These are phyloP conservation scores for Papilio machaon DNA, from an alignment of 1,140 invertebrate genomes.

Conservation along the genomic window DNA sequence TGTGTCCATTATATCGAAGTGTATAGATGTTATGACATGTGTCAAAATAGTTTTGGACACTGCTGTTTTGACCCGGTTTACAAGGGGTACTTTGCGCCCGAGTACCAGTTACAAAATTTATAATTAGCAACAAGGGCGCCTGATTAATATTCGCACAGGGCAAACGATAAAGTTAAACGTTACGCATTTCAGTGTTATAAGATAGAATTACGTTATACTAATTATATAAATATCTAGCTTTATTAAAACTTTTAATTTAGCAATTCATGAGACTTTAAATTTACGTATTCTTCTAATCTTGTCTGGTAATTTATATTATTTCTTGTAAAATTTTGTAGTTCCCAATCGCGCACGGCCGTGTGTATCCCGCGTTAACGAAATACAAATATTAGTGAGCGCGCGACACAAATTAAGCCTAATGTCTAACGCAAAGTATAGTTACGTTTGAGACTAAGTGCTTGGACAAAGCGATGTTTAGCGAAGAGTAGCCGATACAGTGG, in stretches of 20 bases:
- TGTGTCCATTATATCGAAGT: not conserved
- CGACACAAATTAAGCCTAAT: conserved; percentile 81
- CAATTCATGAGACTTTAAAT: no score
- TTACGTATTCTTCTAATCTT: no score
- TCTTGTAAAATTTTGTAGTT: conserved; percentile 28
- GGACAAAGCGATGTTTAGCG: conserved; percentile 70
- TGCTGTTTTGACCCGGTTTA: no score
- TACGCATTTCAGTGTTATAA: no score
- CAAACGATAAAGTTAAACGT: no score
- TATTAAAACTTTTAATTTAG: no score
- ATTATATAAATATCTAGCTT: no score
- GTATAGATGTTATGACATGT: not conserved
- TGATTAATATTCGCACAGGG: no score
- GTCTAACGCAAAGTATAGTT: conserved; percentile 75
- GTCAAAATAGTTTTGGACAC: not conserved
- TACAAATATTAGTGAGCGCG: conserved; percentile 74
- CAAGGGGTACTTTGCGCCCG: no score
- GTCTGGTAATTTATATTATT: conserved; percentile 1
- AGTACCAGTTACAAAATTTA: no score
- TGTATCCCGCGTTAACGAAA: conserved; percentile 76
- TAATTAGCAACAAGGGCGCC: no score
- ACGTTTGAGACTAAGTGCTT: conserved; percentile 78
- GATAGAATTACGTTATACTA: no score
- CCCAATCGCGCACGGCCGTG: conserved; percentile 39
- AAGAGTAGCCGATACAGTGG: conserved; percentile 42